Conservation (phyloP, 2,113 vertebrate genomes). For the Morone chrysops region DNA sequence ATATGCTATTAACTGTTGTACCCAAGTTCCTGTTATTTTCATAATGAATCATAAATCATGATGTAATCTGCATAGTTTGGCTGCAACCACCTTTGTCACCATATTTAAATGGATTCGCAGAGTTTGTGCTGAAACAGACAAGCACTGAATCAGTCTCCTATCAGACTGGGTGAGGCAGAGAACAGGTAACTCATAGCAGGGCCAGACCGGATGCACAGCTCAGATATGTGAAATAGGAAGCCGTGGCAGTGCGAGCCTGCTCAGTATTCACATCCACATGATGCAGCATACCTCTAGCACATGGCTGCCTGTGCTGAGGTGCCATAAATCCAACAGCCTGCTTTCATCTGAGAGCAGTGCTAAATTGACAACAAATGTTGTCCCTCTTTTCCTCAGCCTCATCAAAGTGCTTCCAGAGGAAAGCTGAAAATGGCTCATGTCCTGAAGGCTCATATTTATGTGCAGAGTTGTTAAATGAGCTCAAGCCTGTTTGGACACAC, state of each 20-base stretch:
- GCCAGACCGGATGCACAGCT: constrained; percentile 1
- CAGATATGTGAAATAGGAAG: constrained; percentile 31
- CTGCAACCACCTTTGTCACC: background rate
- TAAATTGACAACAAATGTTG: constrained; percentile 75
- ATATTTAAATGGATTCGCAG: constrained; percentile 5
- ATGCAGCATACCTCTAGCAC: constrained; percentile 59
- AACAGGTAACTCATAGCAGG: constrained; percentile 11
- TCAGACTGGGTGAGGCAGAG: background rate
- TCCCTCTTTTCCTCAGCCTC: constrained; percentile 43
- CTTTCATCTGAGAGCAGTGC: constrained; percentile 67
- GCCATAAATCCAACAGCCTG: constrained; percentile 64
- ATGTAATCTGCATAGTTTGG: background rate
- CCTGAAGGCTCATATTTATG: constrained; percentile 36
- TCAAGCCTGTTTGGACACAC: background rate
- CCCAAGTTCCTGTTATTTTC: background rate
- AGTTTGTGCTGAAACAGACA: background rate
- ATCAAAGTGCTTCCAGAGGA: constrained; percentile 60
- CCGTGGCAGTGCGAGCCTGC: constrained; percentile 14
- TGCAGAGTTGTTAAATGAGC: constrained; percentile 31
- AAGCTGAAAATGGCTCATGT: constrained; percentile 31
- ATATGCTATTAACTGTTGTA: background rate
- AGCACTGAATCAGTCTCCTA: background rate
- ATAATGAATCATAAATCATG: background rate
- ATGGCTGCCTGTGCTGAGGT: constrained; percentile 55
- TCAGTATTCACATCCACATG: constrained; percentile 44